phyloP scores from a whole-genome alignment of 2,113 vertebrate species.

The Actenoides lindsayi region DNA sequence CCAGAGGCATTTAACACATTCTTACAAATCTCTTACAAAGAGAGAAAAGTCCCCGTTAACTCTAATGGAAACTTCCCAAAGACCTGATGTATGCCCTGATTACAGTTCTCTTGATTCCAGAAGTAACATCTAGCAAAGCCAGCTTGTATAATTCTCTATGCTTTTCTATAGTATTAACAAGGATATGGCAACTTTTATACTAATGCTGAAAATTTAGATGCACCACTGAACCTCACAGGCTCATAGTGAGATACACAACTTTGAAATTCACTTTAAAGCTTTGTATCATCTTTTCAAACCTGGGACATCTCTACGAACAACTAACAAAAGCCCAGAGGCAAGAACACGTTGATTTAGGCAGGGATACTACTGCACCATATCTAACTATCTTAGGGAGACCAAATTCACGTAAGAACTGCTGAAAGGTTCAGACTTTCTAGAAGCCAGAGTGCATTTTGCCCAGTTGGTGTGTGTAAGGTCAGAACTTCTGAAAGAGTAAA shows the following conservation, averaged over 20 bases:
- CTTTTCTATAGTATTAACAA: background rate
- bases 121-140: background rate
- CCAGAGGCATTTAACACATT: background rate
- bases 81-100: background rate
- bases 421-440: background rate
- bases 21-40: background rate
- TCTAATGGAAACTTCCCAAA: background rate
- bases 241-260: background rate
- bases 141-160: background rate
- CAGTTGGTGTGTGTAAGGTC: background rate
- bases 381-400: background rate
- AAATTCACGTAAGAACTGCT: background rate
- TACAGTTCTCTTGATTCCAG: background rate
- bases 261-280: background rate
- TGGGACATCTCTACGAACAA: background rate
- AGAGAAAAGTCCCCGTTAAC: background rate
- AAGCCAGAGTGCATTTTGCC: background rate
- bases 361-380: background rate
- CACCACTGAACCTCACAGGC: background rate
- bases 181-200: background rate
- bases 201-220: background rate
- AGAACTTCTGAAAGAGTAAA: background rate
- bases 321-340: background rate
- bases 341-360: background rate
- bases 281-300: background rate